Base-by-base conservation (phyloP, 2,113 vertebrate species). In the Asarcornis scutulata region DNA sequence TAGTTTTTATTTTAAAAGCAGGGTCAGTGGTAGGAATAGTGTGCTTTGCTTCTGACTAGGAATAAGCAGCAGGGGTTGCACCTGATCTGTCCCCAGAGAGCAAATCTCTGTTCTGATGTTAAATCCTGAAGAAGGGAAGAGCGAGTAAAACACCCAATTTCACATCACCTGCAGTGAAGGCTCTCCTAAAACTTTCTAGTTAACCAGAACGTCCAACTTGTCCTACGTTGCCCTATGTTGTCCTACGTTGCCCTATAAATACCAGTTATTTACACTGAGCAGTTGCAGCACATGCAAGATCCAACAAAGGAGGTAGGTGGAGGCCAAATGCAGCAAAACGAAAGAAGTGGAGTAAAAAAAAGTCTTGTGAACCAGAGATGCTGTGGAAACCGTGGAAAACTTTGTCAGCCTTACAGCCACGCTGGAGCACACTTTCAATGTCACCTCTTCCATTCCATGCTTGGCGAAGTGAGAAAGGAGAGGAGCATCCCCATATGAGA, bases 1-100 rank as follows among this genome's bases (percentile, higher is more conserved):
- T 48, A 53, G 7, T 52, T 92, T 64, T 56, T 59, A 31, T 73
- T 95, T 94, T 40, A 74, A 83, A 92, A 95, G 71, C 48, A 66
- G 38, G 32, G 68, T 72, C 34, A 44, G 29, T 46, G 58, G 40
- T 44, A 10, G 50, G 26, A 89, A 84, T 1, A 7, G n/a, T 15
- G 27, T 14, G 22, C 40, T 89, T 91, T 82, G 67, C 71, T 92
- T 69, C 55, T 78, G 72, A 90, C 60, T 79, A 58, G 48, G n/a
- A 83, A 50, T 42, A 83, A 95, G 67, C 89, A 83, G 82, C 71
- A 76, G 22, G 36, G n/a, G 59, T 63, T 83, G 50, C 25, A 80
- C 50, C 75, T 62, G 87, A 88, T 79, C n/a, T 73, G 31, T 77
- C 82, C 60, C 59, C 34, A 86, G 82, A 93, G 52, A 95, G 17